Evolutionary conservation across 1,140 invertebrate species (phyloP).

Genomic region (Maconellicoccus hirsutus): DNA sequence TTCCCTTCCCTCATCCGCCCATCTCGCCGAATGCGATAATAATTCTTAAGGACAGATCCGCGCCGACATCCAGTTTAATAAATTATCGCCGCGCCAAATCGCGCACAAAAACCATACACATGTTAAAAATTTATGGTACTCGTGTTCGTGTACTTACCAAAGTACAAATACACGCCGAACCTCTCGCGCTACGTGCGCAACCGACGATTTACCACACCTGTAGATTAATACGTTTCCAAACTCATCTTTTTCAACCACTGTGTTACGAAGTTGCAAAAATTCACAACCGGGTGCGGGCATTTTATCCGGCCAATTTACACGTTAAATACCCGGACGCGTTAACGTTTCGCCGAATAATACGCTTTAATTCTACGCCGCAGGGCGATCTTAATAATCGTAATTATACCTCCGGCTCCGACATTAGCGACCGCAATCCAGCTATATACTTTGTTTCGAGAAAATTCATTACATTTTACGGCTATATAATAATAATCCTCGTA

Average conservation of each 20-base stretch:
- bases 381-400: not conserved
- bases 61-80: not conserved
- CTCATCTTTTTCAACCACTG: not conserved
- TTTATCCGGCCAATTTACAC: not conserved
- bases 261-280: not conserved
- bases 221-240: too few relatives aligned
- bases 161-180: too few relatives aligned
- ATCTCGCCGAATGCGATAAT: not conserved
- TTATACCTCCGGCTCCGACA: not conserved
- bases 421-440: too few relatives aligned
- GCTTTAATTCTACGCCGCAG: not conserved
- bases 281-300: not conserved
- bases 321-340: not conserved
- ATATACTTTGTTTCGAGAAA: not conserved
- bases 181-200: too few relatives aligned
- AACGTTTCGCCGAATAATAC: not conserved
- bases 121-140: constrained; percentile 3
- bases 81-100: not conserved
- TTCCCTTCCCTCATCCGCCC: too few relatives aligned
- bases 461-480: not conserved
- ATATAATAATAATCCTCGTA: not conserved
- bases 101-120: not conserved
- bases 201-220: too few relatives aligned
- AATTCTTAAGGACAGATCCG: not conserved
- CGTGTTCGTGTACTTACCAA: too few relatives aligned